Evolutionary conservation across 2,113 vertebrate genomes (phyloP).

Genomic region (Willisornis vidua): DNA sequence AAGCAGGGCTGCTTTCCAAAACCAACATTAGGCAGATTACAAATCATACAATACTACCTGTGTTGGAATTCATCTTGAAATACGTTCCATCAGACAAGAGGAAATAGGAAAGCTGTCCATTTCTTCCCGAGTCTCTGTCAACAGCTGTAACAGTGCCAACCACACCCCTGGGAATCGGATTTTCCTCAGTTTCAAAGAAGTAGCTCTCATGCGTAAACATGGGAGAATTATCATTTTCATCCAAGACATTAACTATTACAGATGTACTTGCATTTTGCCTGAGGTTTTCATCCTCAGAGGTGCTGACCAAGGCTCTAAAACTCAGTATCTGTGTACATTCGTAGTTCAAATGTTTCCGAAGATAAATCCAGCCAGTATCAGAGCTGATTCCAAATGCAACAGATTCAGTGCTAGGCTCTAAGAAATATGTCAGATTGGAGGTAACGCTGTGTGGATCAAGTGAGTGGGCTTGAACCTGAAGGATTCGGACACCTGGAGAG

Average conservation of each 20-base stretch:
- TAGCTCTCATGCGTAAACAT: constrained; percentile 76
- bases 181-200: constrained; percentile 87
- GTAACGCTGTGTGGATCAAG: not conserved
- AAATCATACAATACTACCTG: constrained; percentile 79
- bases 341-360: constrained; percentile 81
- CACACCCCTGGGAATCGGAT: constrained; percentile 77
- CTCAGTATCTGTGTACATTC: constrained; percentile 74
- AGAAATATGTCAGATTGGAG: constrained; percentile 65
- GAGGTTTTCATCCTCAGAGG: not conserved
- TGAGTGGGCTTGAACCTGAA: constrained; percentile 80
- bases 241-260: constrained; percentile 82
- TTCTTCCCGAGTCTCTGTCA: constrained; percentile 87
- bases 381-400: constrained; percentile 79
- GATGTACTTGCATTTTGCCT: constrained; percentile 75
- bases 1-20: not conserved
- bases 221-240: constrained; percentile 90
- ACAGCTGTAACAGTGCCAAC: constrained; percentile 82
- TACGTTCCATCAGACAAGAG: constrained; percentile 88
- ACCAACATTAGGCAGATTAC: not conserved
- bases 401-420: constrained; percentile 70
- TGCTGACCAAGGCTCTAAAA: constrained; percentile 78
- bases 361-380: constrained; percentile 84
- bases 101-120: constrained; percentile 87
- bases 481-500: constrained; percentile 69
- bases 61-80: constrained; percentile 91